Evolutionary conservation across 2,797 vertebrate species (phyloP).

Genomic region (Poeciliopsis infans): DNA sequence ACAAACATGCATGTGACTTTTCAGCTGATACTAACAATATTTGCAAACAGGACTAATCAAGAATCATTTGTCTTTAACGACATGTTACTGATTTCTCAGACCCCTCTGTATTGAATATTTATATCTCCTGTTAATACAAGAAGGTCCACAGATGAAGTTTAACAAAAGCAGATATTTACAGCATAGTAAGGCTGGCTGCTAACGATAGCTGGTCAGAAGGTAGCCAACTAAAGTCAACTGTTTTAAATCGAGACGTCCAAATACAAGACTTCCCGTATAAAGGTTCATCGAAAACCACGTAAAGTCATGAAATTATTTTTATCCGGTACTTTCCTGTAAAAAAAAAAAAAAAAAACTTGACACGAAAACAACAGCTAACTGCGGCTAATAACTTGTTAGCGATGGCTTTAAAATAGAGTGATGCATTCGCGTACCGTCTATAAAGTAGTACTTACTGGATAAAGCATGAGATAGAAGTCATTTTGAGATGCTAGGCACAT

Average conservation of each 20-base stretch:
- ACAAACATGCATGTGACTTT: background rate
- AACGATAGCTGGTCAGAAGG: constrained; percentile 26
- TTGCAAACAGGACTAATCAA: background rate
- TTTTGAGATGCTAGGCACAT: background rate
- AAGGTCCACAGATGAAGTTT: background rate
- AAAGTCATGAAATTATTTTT: background rate
- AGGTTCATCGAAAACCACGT: background rate
- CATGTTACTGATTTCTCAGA: background rate
- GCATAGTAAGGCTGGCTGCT: constrained; percentile 14
- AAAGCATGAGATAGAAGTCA: background rate
- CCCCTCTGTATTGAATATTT: background rate
- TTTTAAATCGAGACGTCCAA: background rate
- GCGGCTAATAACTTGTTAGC: constrained; percentile 42
- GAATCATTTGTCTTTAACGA: background rate
- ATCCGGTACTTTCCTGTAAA: background rate
- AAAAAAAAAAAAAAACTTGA: background rate
- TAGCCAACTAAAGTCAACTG: constrained; percentile 5
- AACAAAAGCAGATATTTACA: background rate
- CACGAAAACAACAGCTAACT: constrained; percentile 19
- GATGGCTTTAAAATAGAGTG: constrained; percentile 12
- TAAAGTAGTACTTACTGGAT: background rate
- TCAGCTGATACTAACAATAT: constrained; percentile 1
- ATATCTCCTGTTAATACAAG: background rate
- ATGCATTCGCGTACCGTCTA: constrained; percentile 31
- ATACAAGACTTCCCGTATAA: background rate